These are phyloP conservation scores for Pilophorus perplexus DNA, from an alignment of 2,888 invertebrate genomes.

Conservation along the genomic window DNA sequence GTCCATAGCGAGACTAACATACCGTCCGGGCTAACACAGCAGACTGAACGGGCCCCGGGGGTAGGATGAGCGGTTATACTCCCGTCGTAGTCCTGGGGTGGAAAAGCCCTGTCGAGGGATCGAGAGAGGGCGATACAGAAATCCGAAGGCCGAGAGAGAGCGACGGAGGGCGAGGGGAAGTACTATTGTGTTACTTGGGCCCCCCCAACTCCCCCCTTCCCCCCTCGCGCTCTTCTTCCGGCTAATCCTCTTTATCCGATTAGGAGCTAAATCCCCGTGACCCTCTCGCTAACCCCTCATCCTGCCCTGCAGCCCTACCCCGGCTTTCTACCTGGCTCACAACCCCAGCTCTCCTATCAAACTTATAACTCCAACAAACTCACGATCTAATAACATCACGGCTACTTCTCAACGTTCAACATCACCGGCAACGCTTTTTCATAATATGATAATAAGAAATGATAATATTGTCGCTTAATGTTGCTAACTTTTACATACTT, in stretches of 20 bases:
- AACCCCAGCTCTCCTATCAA: background rate
- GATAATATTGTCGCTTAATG: too few relatives aligned
- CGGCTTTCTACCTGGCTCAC: slow-evolving; percentile 1
- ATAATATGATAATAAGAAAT: too few relatives aligned
- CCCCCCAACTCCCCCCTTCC: background rate
- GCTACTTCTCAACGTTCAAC: too few relatives aligned
- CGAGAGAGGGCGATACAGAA: background rate
- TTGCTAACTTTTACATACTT: too few relatives aligned
- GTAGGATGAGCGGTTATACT: background rate
- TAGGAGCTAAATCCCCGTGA: slow-evolving; percentile 36
- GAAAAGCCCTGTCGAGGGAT: slow-evolving; percentile 17
- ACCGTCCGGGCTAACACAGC: background rate
- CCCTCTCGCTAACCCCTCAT: slow-evolving; percentile 29
- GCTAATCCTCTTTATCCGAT: slow-evolving; percentile 37
- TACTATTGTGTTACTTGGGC: slow-evolving; percentile 19
- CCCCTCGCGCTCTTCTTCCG: slow-evolving; percentile 25
- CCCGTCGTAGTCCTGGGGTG: background rate
- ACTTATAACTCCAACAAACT: background rate
- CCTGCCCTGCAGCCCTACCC: background rate
- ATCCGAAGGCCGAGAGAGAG: background rate
- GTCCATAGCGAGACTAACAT: slow-evolving; percentile 4
- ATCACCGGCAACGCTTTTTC: too few relatives aligned
- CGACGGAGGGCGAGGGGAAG: background rate
- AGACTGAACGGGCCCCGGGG: slow-evolving; percentile 10
- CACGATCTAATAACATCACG: background rate